Conservation (phyloP, 2,797 vertebrate species). For the Orientallactaga sibirica region DNA sequence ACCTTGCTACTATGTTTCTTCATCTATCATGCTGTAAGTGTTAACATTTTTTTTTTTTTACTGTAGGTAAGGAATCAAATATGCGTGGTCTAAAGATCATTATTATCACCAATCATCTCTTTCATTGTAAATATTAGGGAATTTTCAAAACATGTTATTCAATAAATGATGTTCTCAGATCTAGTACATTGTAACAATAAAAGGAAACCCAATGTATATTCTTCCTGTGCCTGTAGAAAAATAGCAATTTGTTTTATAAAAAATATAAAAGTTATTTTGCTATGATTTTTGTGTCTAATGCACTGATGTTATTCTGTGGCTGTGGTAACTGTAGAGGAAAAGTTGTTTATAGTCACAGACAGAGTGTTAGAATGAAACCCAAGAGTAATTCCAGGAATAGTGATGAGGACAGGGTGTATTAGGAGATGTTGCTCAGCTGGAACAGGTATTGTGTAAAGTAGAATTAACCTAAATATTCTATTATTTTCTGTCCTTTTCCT, state of each 20-base stretch:
- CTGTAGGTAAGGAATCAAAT: background rate
- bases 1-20: conserved; percentile 22
- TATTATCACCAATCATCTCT: conserved; percentile 42
- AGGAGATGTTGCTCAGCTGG: conserved; percentile 67
- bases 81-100: conserved; percentile 15
- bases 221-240: conserved; percentile 75
- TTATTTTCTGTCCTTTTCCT: conserved; percentile 57
- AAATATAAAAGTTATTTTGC: conserved; percentile 78
- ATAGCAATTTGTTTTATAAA: conserved; percentile 49
- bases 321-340: conserved; percentile 65
- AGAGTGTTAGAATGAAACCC: conserved; percentile 68
- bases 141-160: conserved; percentile 73
- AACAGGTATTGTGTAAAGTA: conserved; percentile 60
- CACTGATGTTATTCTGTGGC: conserved; percentile 76
- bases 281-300: conserved; percentile 80
- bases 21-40: conserved; percentile 1
- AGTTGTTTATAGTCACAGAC: conserved; percentile 75
- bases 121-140: conserved; percentile 26
- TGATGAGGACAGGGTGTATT: conserved; percentile 63
- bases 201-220: conserved; percentile 74
- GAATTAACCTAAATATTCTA: conserved; percentile 70
- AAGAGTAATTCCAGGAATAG: conserved; percentile 75
- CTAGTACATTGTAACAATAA: conserved; percentile 76
- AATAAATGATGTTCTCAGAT: conserved; percentile 78
- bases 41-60: conserved; percentile 30